These are phyloP conservation scores for Athene noctua DNA, from an alignment of 2,113 vertebrate species.

Conservation along the genomic window DNA sequence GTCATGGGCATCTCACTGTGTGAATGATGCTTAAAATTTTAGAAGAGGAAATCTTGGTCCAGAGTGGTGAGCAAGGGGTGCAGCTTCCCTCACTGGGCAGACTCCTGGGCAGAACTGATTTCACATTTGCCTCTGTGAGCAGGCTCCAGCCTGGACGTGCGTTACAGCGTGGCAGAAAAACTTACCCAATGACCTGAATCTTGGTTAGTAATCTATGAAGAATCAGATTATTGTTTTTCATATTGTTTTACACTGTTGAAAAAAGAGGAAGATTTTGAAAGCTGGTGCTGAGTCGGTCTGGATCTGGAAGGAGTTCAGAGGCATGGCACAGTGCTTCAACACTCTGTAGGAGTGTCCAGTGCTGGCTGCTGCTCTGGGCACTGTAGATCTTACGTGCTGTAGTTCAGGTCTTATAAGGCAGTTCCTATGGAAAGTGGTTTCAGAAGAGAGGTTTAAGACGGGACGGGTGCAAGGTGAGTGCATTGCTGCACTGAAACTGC, in stretches of 20 bases:
- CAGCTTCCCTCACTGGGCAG: fast-evolving
- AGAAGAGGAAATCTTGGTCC: neutral
- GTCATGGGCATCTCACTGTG: neutral
- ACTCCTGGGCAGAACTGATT: neutral
- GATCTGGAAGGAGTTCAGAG: neutral
- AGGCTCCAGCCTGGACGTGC: neutral
- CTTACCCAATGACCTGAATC: fast-evolving
- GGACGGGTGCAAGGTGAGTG: neutral
- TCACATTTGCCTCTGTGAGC: neutral
- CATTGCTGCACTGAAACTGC: neutral
- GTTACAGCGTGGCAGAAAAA: neutral
- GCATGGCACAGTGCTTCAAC: fast-evolving
- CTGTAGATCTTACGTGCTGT: fast-evolving
- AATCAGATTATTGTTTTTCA: neutral
- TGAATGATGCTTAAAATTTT: neutral
- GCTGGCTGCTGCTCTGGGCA: neutral
- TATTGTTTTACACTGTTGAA: neutral
- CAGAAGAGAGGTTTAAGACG: neutral
- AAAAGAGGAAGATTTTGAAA: neutral
- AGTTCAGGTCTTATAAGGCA: neutral
- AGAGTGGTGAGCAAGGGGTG: neutral
- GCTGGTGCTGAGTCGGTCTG: neutral
- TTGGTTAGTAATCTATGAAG: neutral
- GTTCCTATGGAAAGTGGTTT: neutral
- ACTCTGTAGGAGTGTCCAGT: neutral